Evolutionary conservation across 2,797 vertebrate genomes (phyloP), one percentile per base, ranked within the genome.

Genomic region (Cheirogaleus major): DNA sequence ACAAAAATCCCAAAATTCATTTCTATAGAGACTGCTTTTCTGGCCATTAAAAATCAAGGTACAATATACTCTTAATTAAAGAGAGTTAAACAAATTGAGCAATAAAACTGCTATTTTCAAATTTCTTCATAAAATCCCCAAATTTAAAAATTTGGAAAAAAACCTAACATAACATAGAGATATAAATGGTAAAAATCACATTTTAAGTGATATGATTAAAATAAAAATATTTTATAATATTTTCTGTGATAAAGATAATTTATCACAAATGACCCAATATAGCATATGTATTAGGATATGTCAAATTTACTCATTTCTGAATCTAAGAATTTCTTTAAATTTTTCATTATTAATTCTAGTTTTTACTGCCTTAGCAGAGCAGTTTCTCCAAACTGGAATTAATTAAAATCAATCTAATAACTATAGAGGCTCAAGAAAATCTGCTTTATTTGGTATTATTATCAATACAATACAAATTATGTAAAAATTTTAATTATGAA

Each of bases 331-430:
- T 79, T 78, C 65, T 91, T 38, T 30, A 79, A 84, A 48, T 45
- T 48, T 86, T 81, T 83, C 79, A 27, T 69, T 48, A 59, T 48
- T 35, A 57, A 85, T 84, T 67, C 43, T 5, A 67, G 22, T 96
- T 83, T 20, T 20, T 88, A 59, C 80, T 82, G 57, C 18, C 45
- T 73, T 57, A 43, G 41, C 27, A 43, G 38, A 88, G 43, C 38
- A 79, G 9, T 89, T 93, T 88, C 63, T 95, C 48, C 35, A 80
- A 81, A 67, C 25, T 92, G 43, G 57, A 89, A 81, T 75, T 52
- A 90, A 89, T 72, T 76, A 91, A 88, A 89, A 45, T 55, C 79
- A 82, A 41, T 50, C 13, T 55, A 57, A 76, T 55, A 72, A 92
- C 45, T 80, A 30, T n/a, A 80, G 38, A 67, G 65, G 35, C 30